Evolutionary conservation across 2,113 vertebrate genomes (phyloP).

Genomic region (Hyperoodon ampullatus): DNA sequence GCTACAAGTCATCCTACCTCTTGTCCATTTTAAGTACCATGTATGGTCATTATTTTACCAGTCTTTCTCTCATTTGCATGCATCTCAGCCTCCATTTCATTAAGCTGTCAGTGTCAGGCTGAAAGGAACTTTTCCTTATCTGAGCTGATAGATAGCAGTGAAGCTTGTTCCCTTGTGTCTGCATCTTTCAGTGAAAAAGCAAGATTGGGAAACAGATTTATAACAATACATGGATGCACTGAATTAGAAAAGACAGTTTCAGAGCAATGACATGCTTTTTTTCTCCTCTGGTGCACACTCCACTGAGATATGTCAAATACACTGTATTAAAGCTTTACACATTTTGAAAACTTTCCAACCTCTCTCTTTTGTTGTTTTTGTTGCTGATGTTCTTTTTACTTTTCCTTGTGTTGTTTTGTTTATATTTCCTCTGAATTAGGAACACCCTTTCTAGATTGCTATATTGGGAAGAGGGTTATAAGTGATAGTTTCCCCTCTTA

Average conservation of each 20-base stretch:
- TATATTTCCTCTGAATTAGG: not conserved
- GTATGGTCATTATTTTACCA: constrained; percentile 11
- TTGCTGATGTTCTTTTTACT: constrained; percentile 27
- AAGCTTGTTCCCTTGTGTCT: constrained; percentile 78
- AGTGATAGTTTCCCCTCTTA: not conserved
- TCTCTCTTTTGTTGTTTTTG: not conserved
- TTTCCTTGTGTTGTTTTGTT: not conserved
- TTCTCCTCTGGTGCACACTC: constrained; percentile 77
- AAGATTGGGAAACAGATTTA: constrained; percentile 82
- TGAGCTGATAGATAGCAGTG: constrained; percentile 81
- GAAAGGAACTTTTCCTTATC: constrained; percentile 78
- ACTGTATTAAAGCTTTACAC: constrained; percentile 56
- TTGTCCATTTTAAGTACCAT: not conserved
- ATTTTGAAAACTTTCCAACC: constrained; percentile 59
- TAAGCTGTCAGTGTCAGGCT: constrained; percentile 57
- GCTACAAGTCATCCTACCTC: not conserved
- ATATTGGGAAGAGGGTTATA: not conserved
- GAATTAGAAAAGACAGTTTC: constrained; percentile 89
- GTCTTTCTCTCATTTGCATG: constrained; percentile 50
- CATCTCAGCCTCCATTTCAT: constrained; percentile 61
- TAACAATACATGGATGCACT: constrained; percentile 85
- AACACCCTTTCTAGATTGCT: not conserved
- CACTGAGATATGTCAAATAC: constrained; percentile 73
- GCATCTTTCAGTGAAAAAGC: constrained; percentile 75
- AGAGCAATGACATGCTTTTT: constrained; percentile 84